Conservation (phyloP, 2,113 vertebrate species). For the Lutjanus erythropterus region DNA sequence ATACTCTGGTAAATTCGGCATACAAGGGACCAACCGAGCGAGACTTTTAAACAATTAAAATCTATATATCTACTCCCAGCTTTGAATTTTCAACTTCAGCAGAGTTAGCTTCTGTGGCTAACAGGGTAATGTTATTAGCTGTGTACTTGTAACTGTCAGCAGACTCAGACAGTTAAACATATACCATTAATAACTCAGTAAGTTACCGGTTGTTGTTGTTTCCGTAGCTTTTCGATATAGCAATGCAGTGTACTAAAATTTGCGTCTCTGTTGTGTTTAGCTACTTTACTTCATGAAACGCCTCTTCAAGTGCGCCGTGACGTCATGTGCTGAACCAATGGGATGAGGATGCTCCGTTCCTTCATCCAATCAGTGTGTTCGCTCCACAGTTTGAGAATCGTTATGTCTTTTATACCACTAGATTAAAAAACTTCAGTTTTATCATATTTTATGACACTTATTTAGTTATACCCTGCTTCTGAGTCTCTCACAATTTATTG, state of each 20-base stretch:
- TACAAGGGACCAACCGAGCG: not conserved
- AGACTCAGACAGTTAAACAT: not conserved
- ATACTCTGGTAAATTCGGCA: not conserved
- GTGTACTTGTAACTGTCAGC: not conserved
- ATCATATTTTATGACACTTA: too few relatives aligned
- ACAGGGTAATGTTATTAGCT: not conserved
- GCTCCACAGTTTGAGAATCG: too few relatives aligned
- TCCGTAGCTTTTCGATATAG: not conserved
- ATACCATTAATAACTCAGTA: fast-evolving
- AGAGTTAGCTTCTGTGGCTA: slow-evolving; percentile 2
- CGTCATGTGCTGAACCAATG: not conserved
- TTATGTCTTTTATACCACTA: too few relatives aligned
- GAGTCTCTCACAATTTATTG: too few relatives aligned
- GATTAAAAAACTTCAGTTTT: too few relatives aligned
- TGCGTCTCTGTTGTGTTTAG: too few relatives aligned
- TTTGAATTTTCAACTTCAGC: not conserved
- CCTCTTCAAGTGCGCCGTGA: slow-evolving; percentile 33
- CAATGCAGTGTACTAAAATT: too few relatives aligned
- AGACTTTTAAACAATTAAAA: not conserved
- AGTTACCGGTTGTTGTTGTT: not conserved
- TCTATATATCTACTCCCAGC: not conserved
- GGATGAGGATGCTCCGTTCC: not conserved
- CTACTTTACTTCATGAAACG: too few relatives aligned
- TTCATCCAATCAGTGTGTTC: not conserved
- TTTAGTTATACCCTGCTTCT: too few relatives aligned